Evolutionary conservation across 1,140 invertebrate genomes (phyloP), one percentile per base, ranked within the genome.

Genomic region (Armadillidium nasatum): DNA sequence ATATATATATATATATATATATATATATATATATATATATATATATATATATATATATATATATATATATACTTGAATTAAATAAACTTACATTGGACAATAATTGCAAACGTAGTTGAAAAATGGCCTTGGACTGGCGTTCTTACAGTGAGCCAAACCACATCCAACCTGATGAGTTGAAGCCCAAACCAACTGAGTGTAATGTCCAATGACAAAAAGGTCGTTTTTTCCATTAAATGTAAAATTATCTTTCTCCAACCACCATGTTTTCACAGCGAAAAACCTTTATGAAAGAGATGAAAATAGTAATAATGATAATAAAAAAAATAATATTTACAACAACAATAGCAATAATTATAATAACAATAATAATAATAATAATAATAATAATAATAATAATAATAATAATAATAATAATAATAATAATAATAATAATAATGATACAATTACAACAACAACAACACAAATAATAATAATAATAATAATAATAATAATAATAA

Each of bases 61-160:
- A 76, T n/a, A 76, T 33, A 76, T 71, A 71, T 71, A 71, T 71
- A 71, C 23, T 19, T 70, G n/a, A 72, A 22, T 46, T 44, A 66
- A 43, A 54, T 54, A 74, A 15, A 74, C 89, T 90, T 87, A 93
- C 92, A 88, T 89, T 2, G 92, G 92, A 84, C 92, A 93, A 84
- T 94, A 94, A 85, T 94, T 93, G 84, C 92, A 94, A n/a, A 94
- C 89, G 83, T 94, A 94, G 84, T 90, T 92, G 84, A 88, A 93
- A 84, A 90, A 93, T 4, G 88, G 87, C 73, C 85, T 85, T 60
- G 88, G 88, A 81, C 87, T 87, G 13, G 81, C 81, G 75, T 88
- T 13, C 84, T 87, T 22, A 87, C 92, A 94, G 80, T 89, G 88
- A 10, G 90, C 87, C 80, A 92, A 87, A 0, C 92, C 92, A 82